Conservation (phyloP, 2,113 vertebrate species). For the Ivindomyrus marchei region DNA sequence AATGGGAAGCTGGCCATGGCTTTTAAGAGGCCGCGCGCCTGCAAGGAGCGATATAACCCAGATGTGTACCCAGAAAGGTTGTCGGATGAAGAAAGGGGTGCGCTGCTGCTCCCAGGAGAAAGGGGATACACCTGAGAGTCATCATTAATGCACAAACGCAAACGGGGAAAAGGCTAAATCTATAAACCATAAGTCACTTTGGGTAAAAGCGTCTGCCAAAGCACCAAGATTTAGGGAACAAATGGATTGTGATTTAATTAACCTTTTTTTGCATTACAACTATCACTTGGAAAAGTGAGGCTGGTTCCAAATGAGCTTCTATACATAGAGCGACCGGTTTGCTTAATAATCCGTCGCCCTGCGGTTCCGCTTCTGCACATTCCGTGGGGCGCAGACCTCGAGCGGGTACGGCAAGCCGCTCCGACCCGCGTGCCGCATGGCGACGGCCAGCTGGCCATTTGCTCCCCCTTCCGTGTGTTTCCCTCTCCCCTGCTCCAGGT, state of each 20-base stretch:
- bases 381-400: not conserved
- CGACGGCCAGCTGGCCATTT: not conserved
- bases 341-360: not conserved
- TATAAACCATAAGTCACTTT: conserved; percentile 2
- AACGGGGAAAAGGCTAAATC: not conserved
- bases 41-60: not conserved
- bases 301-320: not conserved
- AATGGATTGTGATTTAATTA: conserved; percentile 5
- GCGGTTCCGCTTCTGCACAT: not conserved
- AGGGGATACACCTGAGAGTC: not conserved
- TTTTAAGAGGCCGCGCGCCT: not conserved
- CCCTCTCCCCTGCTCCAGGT: not conserved
- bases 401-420: not conserved
- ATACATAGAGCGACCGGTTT: not conserved
- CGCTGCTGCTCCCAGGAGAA: not conserved
- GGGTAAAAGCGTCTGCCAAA: not conserved
- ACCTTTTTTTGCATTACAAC: conserved; percentile 4
- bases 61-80: not conserved
- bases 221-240: not conserved
- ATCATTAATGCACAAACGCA: not conserved
- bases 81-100: not conserved
- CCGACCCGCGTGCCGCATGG: not conserved
- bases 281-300: not conserved
- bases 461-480: not conserved
- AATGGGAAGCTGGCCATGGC: not conserved